These are phyloP conservation scores for Megaceryle alcyon DNA, from an alignment of 2,797 vertebrate genomes.

Conservation along the genomic window DNA sequence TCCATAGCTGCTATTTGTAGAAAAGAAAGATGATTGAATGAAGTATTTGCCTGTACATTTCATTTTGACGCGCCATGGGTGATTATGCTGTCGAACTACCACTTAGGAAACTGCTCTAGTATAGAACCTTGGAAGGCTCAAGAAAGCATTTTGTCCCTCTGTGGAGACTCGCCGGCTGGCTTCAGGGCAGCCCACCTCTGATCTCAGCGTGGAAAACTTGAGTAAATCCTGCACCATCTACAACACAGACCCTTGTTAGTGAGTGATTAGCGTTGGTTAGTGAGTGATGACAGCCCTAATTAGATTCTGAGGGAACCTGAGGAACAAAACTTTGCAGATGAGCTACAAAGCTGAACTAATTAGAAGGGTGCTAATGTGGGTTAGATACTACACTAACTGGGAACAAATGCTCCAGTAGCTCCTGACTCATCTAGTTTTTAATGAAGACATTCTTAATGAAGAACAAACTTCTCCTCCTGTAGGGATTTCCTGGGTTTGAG, in stretches of 20 bases:
- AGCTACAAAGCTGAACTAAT: background rate
- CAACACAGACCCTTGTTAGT: background rate
- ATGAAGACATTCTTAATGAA: background rate
- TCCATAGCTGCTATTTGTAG: background rate
- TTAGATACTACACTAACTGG: background rate
- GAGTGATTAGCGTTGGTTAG: background rate
- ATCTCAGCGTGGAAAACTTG: background rate
- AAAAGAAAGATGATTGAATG: background rate
- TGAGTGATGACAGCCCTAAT: background rate
- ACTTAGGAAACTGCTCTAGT: background rate
- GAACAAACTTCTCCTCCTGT: background rate
- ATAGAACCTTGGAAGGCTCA: background rate
- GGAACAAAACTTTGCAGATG: background rate
- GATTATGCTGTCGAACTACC: background rate
- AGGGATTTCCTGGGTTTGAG: background rate
- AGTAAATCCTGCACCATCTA: background rate
- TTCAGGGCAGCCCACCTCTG: background rate
- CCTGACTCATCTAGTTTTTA: background rate
- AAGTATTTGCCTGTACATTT: background rate
- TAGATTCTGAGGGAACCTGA: background rate
- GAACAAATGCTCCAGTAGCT: background rate
- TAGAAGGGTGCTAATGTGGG: background rate
- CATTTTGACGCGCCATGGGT: background rate
- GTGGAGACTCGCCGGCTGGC: accelerated
- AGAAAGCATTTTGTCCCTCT: background rate